These are phyloP conservation scores for Amphiura filiformis DNA, from an alignment of 35 echinoderm and acorn worm genomes.

Conservation along the genomic window DNA sequence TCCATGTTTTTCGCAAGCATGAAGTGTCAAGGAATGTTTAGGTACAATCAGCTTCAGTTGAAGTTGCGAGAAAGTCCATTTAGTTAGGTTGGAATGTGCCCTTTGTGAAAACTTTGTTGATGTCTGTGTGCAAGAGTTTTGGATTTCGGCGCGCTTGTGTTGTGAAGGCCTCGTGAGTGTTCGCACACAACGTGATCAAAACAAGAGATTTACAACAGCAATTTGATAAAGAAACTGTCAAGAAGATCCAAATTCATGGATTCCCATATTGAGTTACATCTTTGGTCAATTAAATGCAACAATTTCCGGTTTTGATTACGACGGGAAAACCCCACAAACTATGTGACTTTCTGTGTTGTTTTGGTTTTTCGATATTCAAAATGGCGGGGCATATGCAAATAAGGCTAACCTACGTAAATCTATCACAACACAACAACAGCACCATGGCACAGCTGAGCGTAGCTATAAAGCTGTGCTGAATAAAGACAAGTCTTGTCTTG, in stretches of 20 bases:
- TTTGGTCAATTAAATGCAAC: background rate
- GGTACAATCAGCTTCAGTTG: background rate
- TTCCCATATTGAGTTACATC: background rate
- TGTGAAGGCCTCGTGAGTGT: constrained; percentile 8
- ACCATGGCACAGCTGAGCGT: too few species aligned
- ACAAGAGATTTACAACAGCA: background rate
- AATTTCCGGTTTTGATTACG: background rate
- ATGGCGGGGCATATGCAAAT: constrained; percentile 9
- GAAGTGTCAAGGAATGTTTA: background rate
- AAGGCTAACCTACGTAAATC: background rate
- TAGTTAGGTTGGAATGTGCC: background rate
- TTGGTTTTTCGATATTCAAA: constrained; percentile 5
- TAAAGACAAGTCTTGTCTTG: too few species aligned
- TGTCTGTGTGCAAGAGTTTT: background rate
- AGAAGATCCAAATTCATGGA: background rate
- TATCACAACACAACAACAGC: too few species aligned
- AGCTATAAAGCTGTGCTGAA: too few species aligned
- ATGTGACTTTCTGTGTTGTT: background rate
- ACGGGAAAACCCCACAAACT: background rate
- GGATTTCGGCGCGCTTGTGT: constrained; percentile 9
- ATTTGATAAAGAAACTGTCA: background rate
- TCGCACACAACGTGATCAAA: constrained; percentile 7
- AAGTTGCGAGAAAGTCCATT: background rate
- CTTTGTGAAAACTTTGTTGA: background rate
- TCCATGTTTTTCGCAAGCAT: background rate